Evolutionary conservation across 2,888 invertebrate genomes (phyloP).

Genomic region (Orthonevra nobilis): DNA sequence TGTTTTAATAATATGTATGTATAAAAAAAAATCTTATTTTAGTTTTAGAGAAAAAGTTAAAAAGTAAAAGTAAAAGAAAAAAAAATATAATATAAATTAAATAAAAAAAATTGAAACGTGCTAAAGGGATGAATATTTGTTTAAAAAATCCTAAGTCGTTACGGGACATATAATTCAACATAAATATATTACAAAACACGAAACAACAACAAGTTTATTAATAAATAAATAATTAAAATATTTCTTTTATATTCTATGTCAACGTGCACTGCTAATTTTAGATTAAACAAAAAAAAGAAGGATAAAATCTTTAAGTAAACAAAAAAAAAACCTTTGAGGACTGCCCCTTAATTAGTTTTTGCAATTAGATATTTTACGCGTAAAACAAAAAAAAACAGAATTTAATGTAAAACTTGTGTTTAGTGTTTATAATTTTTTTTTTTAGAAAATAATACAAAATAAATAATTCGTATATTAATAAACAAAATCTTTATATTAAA

Average conservation of each 20-base stretch:
- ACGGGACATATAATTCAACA: conserved; percentile 51
- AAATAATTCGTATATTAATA: conserved; percentile 2
- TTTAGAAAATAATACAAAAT: conserved; percentile 20
- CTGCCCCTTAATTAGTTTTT: conserved; percentile 43
- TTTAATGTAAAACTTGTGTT: conserved; percentile 41
- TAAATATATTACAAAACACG: conserved; percentile 22
- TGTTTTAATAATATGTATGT: no score
- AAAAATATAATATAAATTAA: background rate
- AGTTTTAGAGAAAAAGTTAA: conserved; percentile 28
- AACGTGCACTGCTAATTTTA: conserved; percentile 53
- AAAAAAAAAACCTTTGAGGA: conserved; percentile 51
- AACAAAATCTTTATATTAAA: conserved; percentile 11
- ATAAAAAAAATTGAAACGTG: conserved; percentile 39
- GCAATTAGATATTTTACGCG: conserved; percentile 33
- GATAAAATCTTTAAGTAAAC: no score
- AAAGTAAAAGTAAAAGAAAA: conserved; percentile 7
- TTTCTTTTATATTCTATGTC: conserved; percentile 46
- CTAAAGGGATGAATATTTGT: conserved; percentile 69
- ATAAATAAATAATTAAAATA: conserved; percentile 34
- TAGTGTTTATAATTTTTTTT: no score
- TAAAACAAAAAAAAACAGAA: conserved; percentile 28
- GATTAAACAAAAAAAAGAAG: conserved; percentile 13
- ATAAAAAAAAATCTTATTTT: conserved; percentile 42
- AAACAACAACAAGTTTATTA: conserved; percentile 49
- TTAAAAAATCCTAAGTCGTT: conserved; percentile 66